Percentiles rank a stretch among this genome's conserved stretches.
These are phyloP conservation scores for Oryzias dopingdopingensis DNA, from an alignment of 2,797 vertebrate species.

Conservation along the genomic window DNA sequence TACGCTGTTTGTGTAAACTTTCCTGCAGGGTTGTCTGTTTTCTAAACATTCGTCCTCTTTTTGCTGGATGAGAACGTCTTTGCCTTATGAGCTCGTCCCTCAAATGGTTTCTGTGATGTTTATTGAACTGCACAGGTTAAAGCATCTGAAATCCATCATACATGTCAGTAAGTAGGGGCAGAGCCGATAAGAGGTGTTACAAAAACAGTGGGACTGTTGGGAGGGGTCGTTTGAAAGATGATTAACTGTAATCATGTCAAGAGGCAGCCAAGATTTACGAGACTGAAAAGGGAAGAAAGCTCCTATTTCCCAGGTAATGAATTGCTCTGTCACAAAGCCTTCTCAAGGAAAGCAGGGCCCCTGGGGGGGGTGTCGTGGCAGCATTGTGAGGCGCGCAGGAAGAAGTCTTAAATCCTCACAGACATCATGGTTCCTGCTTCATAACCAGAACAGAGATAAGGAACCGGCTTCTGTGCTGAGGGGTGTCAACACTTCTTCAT, in stretches of 20 bases:
- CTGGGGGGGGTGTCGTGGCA: slow-evolving; percentile 58
- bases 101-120: too few relatives aligned
- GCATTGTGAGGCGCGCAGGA: slow-evolving; percentile 26
- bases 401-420: slow-evolving; percentile 64
- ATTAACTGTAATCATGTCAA: slow-evolving; percentile 73
- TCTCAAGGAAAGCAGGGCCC: slow-evolving; percentile 34
- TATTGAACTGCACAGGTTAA: too few relatives aligned
- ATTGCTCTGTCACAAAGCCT: slow-evolving; percentile 63
- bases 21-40: too few relatives aligned
- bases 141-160: too few relatives aligned
- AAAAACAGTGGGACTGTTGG: slow-evolving; percentile 17
- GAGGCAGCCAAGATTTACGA: slow-evolving; percentile 70
- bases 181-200: slow-evolving; percentile 20
- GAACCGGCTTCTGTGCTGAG: slow-evolving; percentile 43
- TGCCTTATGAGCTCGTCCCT: too few relatives aligned
- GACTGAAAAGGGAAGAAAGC: slow-evolving; percentile 72
- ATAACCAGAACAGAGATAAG: slow-evolving; percentile 49
- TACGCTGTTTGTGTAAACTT: too few relatives aligned
- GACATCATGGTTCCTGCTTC: slow-evolving; percentile 50
- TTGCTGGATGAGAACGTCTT: too few relatives aligned
- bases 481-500: slow-evolving; percentile 23
- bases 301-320: slow-evolving; percentile 72
- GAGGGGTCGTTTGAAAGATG: slow-evolving; percentile 65
- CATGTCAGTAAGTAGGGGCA: background rate
- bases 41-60: too few relatives aligned